A percentile compares a stretch with the other conserved stretches of the same genome.
phyloP scores from a whole-genome alignment of 2,113 vertebrate genomes.

The Pollachius pollachius region DNA sequence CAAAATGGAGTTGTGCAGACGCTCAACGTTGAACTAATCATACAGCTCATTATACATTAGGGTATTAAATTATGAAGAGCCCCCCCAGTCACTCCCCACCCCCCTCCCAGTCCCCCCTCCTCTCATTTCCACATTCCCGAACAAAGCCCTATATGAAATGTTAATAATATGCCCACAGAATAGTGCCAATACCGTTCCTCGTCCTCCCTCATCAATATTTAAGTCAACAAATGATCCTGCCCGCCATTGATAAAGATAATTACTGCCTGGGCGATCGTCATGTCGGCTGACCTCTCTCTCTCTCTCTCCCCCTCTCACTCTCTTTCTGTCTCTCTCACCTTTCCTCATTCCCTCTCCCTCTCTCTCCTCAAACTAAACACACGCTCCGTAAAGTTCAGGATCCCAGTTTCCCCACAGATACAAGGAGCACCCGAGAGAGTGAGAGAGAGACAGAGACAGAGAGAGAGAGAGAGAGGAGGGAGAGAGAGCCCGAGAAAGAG shows the following conservation, averaged over 20 bases:
- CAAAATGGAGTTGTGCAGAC: constrained; percentile 98
- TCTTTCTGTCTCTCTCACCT: too few relatives aligned
- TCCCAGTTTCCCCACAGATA: constrained; percentile 1
- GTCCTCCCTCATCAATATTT: constrained; percentile 99
- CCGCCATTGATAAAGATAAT: constrained; percentile 99
- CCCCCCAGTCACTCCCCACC: constrained; percentile 46
- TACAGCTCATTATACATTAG: constrained; percentile 99
- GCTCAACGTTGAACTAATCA: constrained; percentile 99
- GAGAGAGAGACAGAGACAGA: too few relatives aligned
- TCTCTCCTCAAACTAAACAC: constrained; percentile 81
- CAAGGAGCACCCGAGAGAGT: not conserved
- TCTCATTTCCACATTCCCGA: constrained; percentile 88
- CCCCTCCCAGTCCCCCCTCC: too few relatives aligned
- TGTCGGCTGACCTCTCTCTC: constrained; percentile 84
- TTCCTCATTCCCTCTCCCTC: too few relatives aligned
- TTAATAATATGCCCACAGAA: constrained; percentile 99
- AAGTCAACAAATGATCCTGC: constrained; percentile 99
- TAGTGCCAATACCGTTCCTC: constrained; percentile 88
- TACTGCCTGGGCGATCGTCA: constrained; percentile 92
- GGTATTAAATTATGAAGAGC: constrained; percentile 99
- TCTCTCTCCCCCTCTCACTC: too few relatives aligned
- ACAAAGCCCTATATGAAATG: constrained; percentile 99
- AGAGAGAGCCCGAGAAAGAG: too few relatives aligned
- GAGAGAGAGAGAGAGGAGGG: too few relatives aligned
- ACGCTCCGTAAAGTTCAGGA: constrained; percentile 81